Evolutionary conservation across 2,888 invertebrate species (phyloP).

Genomic region (Hymenopus coronatus): DNA sequence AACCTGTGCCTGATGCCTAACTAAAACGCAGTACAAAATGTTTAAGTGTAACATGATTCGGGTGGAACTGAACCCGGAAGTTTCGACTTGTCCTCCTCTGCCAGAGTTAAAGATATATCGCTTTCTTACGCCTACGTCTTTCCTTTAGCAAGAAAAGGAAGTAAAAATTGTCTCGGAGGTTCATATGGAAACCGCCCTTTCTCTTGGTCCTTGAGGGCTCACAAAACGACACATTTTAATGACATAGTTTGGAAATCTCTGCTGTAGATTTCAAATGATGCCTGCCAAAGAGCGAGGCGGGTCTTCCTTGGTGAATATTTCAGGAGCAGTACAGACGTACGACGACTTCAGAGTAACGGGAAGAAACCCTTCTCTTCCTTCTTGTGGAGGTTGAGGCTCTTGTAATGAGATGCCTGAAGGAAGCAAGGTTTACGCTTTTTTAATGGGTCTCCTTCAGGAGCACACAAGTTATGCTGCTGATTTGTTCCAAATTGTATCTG

Average conservation of each 20-base stretch:
- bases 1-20: too few species aligned
- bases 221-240: neutral
- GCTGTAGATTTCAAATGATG: neutral
- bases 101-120: too few species aligned
- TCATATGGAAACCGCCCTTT: neutral
- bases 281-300: neutral
- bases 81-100: neutral
- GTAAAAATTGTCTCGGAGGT: neutral
- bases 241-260: neutral
- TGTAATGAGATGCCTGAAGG: too few species aligned
- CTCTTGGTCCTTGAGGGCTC: neutral
- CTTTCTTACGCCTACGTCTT: neutral
- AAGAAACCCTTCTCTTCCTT: neutral
- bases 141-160: neutral
- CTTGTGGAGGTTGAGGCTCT: neutral
- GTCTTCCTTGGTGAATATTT: neutral
- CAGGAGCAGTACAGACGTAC: neutral
- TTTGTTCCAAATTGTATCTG: too few species aligned
- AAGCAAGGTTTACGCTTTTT: too few species aligned
- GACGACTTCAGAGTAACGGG: neutral
- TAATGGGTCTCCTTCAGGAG: too few species aligned
- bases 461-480: too few species aligned
- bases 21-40: too few species aligned
- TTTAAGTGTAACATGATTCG: neutral
- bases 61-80: neutral